A percentile compares a stretch with the other conserved stretches of the same genome.
Conservation (phyloP, 2,888 invertebrate genomes). For the Apodemia zela region DNA sequence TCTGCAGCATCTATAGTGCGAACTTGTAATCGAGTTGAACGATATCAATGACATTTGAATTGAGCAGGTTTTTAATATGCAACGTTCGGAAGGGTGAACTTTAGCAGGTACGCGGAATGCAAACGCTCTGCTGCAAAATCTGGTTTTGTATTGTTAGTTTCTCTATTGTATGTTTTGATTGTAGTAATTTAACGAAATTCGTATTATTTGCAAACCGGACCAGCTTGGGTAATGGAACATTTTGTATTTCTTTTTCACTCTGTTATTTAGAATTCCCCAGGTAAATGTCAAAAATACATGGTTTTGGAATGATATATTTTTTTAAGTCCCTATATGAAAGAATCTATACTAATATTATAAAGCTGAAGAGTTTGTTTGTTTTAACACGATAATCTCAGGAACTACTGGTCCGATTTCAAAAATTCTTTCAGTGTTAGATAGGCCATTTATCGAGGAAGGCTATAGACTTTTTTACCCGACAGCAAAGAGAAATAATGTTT, state of each 20-base stretch:
- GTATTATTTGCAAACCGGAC: conserved; percentile 14
- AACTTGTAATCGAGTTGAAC: conserved; percentile 9
- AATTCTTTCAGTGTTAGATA: no score
- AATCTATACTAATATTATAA: no score
- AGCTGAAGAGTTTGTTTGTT: no score
- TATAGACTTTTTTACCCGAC: no score
- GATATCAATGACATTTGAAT: conserved; percentile 36
- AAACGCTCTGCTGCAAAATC: conserved; percentile 60
- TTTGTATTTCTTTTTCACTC: neutral
- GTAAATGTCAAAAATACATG: neutral
- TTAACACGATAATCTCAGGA: no score
- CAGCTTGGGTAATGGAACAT: conserved; percentile 11
- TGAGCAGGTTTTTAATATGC: conserved; percentile 45
- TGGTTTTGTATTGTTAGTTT: conserved; percentile 44
- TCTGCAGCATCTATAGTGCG: conserved; percentile 22
- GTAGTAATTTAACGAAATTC: conserved; percentile 24
- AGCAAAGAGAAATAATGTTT: no score
- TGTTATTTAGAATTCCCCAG: neutral
- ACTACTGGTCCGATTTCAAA: no score
- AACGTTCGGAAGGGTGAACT: conserved; percentile 35
- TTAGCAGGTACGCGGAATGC: conserved; percentile 64
- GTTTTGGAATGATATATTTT: no score
- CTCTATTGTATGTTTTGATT: conserved; percentile 33
- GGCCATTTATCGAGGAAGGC: no score
- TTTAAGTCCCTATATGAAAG: no score